Evolutionary conservation across 1,140 invertebrate species (phyloP).

Genomic region (Mesaphorura yosii): DNA sequence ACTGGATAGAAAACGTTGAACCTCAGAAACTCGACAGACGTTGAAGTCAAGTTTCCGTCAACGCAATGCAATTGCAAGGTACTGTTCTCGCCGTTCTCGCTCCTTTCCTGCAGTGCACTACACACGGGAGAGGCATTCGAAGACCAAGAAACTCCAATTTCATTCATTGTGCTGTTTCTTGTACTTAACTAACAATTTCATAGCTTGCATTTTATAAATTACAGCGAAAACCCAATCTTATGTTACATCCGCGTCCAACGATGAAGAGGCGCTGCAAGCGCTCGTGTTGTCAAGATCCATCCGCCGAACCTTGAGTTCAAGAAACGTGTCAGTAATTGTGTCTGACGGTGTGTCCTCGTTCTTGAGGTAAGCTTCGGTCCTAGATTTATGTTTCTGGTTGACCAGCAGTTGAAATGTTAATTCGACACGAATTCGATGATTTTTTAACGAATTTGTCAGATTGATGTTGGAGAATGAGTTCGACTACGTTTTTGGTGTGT

Average conservation of each 20-base stretch:
- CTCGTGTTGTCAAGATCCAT: slow-evolving; percentile 2
- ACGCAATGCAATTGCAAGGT: no score
- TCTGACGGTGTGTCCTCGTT: neutral
- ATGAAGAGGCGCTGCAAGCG: neutral
- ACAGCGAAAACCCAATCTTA: neutral
- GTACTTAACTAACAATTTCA: neutral
- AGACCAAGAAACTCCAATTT: neutral
- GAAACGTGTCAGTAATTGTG: slow-evolving; percentile 1
- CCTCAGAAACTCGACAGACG: no score
- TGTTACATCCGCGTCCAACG: neutral
- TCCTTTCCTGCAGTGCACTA: no score
- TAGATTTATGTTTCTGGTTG: neutral
- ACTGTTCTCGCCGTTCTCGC: no score
- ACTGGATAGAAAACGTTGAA: no score
- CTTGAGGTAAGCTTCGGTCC: slow-evolving; percentile 1
- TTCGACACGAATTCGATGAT: neutral
- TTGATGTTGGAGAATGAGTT: neutral
- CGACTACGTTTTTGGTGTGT: neutral
- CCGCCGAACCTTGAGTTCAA: neutral
- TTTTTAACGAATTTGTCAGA: neutral
- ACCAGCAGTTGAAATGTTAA: neutral
- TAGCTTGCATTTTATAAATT: neutral
- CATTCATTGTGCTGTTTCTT: neutral
- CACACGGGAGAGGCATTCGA: no score
- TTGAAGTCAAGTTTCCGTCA: no score